A percentile compares a stretch with the other conserved stretches of the same genome.
These are phyloP conservation scores for Pterocles burchelli DNA, from an alignment of 2,113 vertebrate species.

Conservation along the genomic window DNA sequence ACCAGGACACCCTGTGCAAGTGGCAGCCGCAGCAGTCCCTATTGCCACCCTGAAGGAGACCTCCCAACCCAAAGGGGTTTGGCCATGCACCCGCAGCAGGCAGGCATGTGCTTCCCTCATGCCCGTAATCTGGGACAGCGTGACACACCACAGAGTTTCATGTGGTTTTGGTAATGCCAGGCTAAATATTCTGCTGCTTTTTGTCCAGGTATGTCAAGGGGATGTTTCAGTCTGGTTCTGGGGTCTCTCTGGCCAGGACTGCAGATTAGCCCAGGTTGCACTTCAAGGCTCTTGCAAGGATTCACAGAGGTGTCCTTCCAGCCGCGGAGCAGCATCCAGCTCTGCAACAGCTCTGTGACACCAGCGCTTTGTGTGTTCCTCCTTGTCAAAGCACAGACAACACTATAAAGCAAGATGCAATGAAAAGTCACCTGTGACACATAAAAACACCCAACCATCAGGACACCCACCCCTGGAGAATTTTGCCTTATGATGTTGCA, in stretches of 20 bases:
- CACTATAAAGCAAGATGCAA: background rate
- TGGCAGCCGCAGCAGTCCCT: background rate
- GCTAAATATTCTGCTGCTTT: background rate
- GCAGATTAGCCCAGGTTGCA: background rate
- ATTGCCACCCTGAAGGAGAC: background rate
- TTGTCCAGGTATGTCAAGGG: background rate
- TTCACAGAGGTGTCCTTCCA: background rate
- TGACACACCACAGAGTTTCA: background rate
- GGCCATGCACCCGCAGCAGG: fast-evolving
- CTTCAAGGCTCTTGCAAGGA: background rate
- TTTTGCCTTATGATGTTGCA: background rate
- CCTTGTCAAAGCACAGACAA: background rate
- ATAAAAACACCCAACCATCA: background rate
- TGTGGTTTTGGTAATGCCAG: background rate
- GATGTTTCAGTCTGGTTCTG: fast-evolving
- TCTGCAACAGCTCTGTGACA: background rate
- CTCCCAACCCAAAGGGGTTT: background rate
- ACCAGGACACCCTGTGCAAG: background rate
- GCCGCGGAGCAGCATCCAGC: background rate
- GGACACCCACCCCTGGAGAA: background rate
- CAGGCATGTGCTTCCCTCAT: fast-evolving
- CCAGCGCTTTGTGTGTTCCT: background rate
- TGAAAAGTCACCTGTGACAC: background rate
- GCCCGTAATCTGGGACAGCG: fast-evolving
- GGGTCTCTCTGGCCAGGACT: background rate